A percentile compares a stretch with the other conserved stretches of the same genome.
Conservation (phyloP, 2,113 vertebrate species). For the Natator depressus region DNA sequence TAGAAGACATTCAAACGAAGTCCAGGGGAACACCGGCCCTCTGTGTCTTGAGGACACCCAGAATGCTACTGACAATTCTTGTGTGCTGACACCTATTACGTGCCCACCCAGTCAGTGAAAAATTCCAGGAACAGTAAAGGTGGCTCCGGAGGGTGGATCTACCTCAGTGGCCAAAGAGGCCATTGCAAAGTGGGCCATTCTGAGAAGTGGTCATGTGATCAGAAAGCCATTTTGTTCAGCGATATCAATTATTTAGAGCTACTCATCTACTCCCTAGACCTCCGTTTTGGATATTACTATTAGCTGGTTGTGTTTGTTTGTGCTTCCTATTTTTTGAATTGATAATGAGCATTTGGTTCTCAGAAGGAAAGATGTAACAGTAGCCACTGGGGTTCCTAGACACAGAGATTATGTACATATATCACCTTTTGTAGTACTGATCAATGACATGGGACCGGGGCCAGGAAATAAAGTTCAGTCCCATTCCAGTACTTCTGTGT, state of each 20-base stretch:
- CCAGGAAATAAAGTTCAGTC: not conserved
- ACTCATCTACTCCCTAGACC: not conserved
- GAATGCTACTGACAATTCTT: not conserved
- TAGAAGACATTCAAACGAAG: not conserved
- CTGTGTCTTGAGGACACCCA: not conserved
- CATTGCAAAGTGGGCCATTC: not conserved
- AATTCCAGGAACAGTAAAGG: constrained; percentile 29
- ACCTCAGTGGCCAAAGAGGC: rapidly evolving
- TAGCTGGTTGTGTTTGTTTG: not conserved
- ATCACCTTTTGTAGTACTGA: not conserved
- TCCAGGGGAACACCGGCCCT: not conserved
- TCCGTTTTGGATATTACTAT: not conserved
- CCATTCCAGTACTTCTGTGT: not conserved
- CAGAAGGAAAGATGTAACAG: not conserved
- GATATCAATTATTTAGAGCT: not conserved
- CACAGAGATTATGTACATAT: rapidly evolving
- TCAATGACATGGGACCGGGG: not conserved
- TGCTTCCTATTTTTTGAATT: not conserved
- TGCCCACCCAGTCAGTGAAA: not conserved
- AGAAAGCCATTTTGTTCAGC: not conserved
- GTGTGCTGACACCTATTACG: not conserved
- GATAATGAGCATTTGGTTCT: not conserved
- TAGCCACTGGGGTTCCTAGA: not conserved
- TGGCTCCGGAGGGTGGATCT: not conserved
- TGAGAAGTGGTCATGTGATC: not conserved